These are phyloP conservation scores for Neotragus moschatus DNA, from an alignment of 2,113 vertebrate species.

Conservation along the genomic window DNA sequence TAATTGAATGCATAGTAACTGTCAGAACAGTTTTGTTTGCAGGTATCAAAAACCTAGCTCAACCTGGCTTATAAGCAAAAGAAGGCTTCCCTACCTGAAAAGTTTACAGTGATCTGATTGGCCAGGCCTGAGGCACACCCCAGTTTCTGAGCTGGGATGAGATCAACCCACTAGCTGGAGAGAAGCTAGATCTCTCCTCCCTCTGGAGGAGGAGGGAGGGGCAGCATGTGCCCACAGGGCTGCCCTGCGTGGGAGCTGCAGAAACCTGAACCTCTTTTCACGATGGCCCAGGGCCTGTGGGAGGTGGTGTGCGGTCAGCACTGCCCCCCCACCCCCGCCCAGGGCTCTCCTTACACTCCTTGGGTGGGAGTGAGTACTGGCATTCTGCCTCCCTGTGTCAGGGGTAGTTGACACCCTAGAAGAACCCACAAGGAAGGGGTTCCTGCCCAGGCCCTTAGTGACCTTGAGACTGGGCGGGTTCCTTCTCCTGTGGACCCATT, in stretches of 20 bases:
- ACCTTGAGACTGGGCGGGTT: constrained; percentile 50
- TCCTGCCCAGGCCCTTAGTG: constrained; percentile 14
- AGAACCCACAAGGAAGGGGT: background rate
- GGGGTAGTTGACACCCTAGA: background rate
- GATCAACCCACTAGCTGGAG: background rate
- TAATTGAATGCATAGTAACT: background rate
- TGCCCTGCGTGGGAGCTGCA: background rate
- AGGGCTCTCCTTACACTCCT: background rate
- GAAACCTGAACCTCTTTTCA: background rate
- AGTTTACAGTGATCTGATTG: background rate
- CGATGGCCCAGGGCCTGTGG: background rate
- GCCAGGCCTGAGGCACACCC: background rate
- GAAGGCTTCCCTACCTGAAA: background rate
- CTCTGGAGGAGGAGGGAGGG: background rate
- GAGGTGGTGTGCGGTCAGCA: background rate
- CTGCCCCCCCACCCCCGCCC: background rate
- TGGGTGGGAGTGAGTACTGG: background rate
- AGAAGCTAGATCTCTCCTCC: background rate
- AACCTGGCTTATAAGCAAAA: background rate
- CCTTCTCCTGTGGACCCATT: background rate
- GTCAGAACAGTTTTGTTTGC: background rate
- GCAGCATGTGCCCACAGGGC: too few relatives aligned
- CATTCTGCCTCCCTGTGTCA: background rate
- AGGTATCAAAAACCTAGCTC: background rate
- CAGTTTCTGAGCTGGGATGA: background rate